Conservation (phyloP, 2,113 vertebrate genomes). For the Hiodon alosoides region DNA sequence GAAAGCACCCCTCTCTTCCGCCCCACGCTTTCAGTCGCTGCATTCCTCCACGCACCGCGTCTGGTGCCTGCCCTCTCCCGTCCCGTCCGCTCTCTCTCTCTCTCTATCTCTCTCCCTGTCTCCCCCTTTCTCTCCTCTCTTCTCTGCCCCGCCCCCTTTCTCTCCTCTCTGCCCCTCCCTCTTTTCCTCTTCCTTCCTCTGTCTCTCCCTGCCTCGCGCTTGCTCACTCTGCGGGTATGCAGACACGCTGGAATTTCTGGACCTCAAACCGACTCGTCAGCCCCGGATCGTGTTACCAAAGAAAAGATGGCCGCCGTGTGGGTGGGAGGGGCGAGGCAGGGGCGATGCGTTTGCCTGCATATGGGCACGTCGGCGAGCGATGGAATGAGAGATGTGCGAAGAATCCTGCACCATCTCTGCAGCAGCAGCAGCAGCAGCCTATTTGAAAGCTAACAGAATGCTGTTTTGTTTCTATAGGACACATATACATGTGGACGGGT, state of each 20-base stretch:
- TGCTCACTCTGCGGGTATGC: constrained; percentile 53
- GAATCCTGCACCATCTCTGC: too few relatives aligned
- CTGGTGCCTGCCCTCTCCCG: neutral
- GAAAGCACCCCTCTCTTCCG: too few relatives aligned
- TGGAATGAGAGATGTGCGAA: neutral
- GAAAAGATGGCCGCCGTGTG: constrained; percentile 42
- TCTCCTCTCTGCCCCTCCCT: constrained; percentile 1
- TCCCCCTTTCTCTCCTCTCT: neutral
- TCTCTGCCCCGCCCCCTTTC: neutral
- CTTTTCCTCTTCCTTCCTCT: constrained; percentile 9
- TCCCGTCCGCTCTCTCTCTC: constrained; percentile 19
- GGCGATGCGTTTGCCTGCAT: constrained; percentile 35
- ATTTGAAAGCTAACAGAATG: too few relatives aligned
- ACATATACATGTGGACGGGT: too few relatives aligned
- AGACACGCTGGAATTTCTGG: constrained; percentile 69
- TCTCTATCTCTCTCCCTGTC: constrained; percentile 30
- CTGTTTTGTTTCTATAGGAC: too few relatives aligned
- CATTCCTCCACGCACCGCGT: too few relatives aligned
- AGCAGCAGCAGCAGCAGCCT: too few relatives aligned
- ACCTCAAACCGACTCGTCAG: constrained; percentile 64
- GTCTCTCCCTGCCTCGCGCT: constrained; percentile 16
- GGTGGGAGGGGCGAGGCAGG: constrained; percentile 19
- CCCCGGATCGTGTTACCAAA: constrained; percentile 54
- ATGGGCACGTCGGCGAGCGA: constrained; percentile 18
- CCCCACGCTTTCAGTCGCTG: too few relatives aligned